phyloP scores from a whole-genome alignment of 2,888 invertebrate species.

The Entomobrya multifasciata region DNA sequence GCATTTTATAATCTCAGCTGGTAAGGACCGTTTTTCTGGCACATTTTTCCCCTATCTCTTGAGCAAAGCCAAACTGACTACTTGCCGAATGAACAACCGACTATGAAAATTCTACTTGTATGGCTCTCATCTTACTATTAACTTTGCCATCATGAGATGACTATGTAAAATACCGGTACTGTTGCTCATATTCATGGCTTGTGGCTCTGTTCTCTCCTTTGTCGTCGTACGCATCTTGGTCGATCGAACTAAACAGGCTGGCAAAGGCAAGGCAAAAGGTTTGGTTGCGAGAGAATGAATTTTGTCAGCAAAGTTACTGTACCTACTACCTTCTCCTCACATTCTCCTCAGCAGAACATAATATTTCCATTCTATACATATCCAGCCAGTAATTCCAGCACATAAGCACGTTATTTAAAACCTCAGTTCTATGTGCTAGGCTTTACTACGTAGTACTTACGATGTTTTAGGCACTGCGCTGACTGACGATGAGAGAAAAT shows the following conservation, averaged over 20 bases:
- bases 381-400: not conserved
- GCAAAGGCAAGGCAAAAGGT: too few species aligned
- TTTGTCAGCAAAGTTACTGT: not conserved
- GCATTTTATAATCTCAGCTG: conserved; percentile 19
- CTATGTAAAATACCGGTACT: conserved; percentile 59
- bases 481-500: not conserved
- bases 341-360: too few species aligned
- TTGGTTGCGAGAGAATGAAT: too few species aligned
- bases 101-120: too few species aligned
- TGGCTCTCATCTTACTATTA: too few species aligned
- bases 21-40: not conserved
- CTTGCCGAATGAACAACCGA: too few species aligned
- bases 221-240: conserved; percentile 46
- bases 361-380: not conserved
- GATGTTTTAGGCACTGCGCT: not conserved
- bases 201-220: not conserved
- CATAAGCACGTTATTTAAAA: not conserved
- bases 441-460: too few species aligned
- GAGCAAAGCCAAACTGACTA: too few species aligned
- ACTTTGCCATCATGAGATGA: too few species aligned
- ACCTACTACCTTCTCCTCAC: not conserved
- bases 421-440: not conserved
- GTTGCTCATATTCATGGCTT: conserved; percentile 22
- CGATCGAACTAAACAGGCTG: conserved; percentile 28
- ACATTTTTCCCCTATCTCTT: not conserved